Evolutionary conservation across 2,797 vertebrate species (phyloP).

Genomic region (Sternarchorhynchus goeldii): DNA sequence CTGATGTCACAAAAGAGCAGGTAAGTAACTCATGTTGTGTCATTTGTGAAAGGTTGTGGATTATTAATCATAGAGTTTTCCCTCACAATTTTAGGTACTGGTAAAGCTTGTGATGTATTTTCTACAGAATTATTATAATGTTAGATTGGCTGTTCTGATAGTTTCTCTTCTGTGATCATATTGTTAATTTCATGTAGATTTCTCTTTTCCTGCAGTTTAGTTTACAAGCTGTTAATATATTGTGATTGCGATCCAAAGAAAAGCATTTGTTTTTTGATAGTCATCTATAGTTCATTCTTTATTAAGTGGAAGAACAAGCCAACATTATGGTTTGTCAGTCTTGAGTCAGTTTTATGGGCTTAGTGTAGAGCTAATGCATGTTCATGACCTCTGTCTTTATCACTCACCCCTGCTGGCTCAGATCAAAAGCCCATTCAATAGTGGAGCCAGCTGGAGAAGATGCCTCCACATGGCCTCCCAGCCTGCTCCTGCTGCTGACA

Average conservation of each 20-base stretch:
- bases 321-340: background rate
- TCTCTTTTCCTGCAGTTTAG: constrained; percentile 1
- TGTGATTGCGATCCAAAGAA: background rate
- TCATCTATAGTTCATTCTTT: constrained; percentile 2
- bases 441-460: constrained; percentile 55
- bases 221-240: background rate
- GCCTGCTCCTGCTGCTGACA: constrained; percentile 72
- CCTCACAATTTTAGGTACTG: background rate
- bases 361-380: constrained; percentile 17
- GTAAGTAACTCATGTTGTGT: too few species aligned
- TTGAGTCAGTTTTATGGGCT: background rate
- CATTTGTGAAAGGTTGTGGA: background rate
- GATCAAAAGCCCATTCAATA: too few species aligned
- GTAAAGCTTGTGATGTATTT: background rate
- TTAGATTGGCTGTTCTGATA: background rate
- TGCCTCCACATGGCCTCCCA: constrained; percentile 72
- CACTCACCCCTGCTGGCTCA: background rate
- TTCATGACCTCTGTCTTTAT: background rate
- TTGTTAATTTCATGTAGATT: constrained; percentile 15
- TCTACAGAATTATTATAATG: background rate
- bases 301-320: background rate
- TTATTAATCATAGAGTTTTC: constrained; percentile 1
- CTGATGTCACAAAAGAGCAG: constrained; percentile 66
- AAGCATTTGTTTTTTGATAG: constrained; percentile 19
- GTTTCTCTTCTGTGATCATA: constrained; percentile 12